Base-by-base conservation (phyloP, 2,888 invertebrate species). In the Tinea trinotella region DNA sequence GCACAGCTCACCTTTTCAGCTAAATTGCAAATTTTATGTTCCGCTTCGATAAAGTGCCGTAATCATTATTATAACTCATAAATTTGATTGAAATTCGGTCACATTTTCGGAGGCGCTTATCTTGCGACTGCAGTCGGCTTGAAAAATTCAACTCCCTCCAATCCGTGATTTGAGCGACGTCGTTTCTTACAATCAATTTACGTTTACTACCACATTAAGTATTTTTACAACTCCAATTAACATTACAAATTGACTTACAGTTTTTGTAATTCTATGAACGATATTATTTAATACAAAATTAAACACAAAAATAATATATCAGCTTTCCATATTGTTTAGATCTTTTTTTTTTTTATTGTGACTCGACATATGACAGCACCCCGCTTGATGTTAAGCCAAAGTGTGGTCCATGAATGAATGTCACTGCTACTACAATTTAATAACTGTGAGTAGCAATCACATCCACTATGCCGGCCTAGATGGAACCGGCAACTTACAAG, bases 71-170 rank as follows among this genome's bases (percentile, higher is more conserved):
- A 80, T 82, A 82, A 82, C 70, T 84, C 81, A 82, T 85, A 84
- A 84, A 84, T 83, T 83, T 80, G 79, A 85, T 84, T 83, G 84
- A 84, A 84, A 80, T 82, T 82, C 76, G 81, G 82, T 82, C 76
- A 82, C 79, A 83, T 82, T 83, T 80, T 77, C 72, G 71, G 63
- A 66, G 66, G 64, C 68, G 71, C 82, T 85, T 85, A 85, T 85
- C 85, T 73, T 70, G 62, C 62, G 63, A 72, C 68, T 81, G 82
- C 85, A 85, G 84, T 83, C 76, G 80, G 70, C 74, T 76, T 79
- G 82, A 83, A 82, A 83, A 83, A 83, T 82, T 76, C 69, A 67
- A 70, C 67, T 64, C 70, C 71, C 71, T 66, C 59, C 61, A 55
- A 64, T 66, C 62, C 60, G 66, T 62, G 74, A 75, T 72, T 75